Evolutionary conservation across 2,113 vertebrate species (phyloP).

Genomic region (Carassius carassius): DNA sequence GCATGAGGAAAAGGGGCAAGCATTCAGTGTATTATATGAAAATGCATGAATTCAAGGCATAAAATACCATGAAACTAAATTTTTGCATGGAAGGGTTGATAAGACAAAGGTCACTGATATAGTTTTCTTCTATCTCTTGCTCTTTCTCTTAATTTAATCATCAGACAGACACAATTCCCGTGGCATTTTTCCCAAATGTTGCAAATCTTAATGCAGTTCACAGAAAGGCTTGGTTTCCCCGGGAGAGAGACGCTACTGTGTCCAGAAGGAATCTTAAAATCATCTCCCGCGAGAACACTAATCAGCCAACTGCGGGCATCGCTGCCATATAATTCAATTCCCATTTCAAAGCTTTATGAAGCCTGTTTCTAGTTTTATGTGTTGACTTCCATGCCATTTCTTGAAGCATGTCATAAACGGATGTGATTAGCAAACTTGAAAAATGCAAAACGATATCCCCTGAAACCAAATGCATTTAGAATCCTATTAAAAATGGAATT

Average conservation of each 20-base stretch:
- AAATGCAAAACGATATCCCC: constrained; percentile 74
- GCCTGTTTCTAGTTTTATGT: constrained; percentile 54
- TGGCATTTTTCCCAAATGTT: background rate
- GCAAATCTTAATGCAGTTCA: constrained; percentile 14
- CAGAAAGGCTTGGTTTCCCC: constrained; percentile 26
- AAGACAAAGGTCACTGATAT: background rate
- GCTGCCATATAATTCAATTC: constrained; percentile 67
- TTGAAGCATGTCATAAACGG: constrained; percentile 72
- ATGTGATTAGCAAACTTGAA: constrained; percentile 75
- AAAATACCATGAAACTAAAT: background rate
- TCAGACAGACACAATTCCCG: background rate
- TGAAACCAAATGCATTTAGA: constrained; percentile 79
- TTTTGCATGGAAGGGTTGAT: background rate
- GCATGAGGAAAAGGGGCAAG: background rate
- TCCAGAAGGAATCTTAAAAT: constrained; percentile 55
- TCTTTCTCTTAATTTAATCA: background rate
- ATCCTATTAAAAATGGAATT: constrained; percentile 80
- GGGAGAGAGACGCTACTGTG: constrained; percentile 33
- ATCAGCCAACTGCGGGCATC: constrained; percentile 63
- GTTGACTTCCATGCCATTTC: constrained; percentile 69
- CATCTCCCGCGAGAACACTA: constrained; percentile 66
- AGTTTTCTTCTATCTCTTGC: background rate
- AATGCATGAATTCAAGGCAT: background rate
- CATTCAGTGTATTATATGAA: background rate
- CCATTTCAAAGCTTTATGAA: constrained; percentile 69